Evolutionary conservation across 2,888 invertebrate genomes (phyloP).

Genomic region (Clanis bilineata): DNA sequence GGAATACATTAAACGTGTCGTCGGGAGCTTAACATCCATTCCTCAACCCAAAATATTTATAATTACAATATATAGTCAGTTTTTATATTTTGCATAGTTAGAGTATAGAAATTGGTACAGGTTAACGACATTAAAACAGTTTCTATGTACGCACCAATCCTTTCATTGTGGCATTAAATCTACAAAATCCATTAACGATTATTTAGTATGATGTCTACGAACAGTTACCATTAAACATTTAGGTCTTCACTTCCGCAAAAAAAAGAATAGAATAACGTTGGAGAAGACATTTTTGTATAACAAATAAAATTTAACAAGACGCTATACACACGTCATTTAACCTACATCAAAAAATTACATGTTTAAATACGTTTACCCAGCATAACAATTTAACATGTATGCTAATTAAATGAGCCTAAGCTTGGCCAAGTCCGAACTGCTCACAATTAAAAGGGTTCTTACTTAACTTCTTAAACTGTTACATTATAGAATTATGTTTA

Average conservation of each 20-base stretch:
- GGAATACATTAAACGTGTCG: conserved; percentile 68
- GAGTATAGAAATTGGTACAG: background rate
- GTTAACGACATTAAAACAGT: background rate
- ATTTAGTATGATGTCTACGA: background rate
- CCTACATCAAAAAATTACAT: conserved; percentile 60
- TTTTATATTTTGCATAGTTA: background rate
- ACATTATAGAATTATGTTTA: background rate
- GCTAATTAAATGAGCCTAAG: conserved; percentile 56
- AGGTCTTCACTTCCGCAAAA: conserved; percentile 32
- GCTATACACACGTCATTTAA: conserved; percentile 64
- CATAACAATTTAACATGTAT: conserved; percentile 51
- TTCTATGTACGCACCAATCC: background rate
- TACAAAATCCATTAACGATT: background rate
- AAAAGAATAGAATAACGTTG: conserved; percentile 26
- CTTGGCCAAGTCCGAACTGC: conserved; percentile 34
- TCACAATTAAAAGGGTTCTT: background rate
- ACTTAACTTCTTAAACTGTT: background rate
- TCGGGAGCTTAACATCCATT: conserved; percentile 33
- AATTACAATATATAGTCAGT: background rate
- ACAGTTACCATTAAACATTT: conserved; percentile 13
- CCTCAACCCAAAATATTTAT: background rate
- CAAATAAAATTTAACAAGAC: conserved; percentile 58
- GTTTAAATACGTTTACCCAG: conserved; percentile 57
- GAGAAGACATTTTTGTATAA: conserved; percentile 40
- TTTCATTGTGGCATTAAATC: background rate